phyloP scores from a whole-genome alignment of 2,113 vertebrate genomes.

The Malurus elegans region DNA sequence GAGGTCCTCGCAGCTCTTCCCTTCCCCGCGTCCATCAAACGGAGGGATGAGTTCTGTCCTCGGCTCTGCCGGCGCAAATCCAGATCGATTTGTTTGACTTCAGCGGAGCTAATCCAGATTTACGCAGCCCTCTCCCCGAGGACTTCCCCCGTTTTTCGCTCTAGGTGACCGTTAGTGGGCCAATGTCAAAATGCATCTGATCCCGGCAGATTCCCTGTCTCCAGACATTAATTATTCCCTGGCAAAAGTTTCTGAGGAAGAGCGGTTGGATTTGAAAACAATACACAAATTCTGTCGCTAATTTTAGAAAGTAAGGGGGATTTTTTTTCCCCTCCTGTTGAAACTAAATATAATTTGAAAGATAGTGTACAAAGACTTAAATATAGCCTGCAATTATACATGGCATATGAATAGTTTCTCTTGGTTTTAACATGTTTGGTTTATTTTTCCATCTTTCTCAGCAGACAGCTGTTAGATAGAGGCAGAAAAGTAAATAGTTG shows the following conservation, averaged over 20 bases:
- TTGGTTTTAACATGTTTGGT: conserved; percentile 10
- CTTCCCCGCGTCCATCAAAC: not conserved
- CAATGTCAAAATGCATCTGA: conserved; percentile 36
- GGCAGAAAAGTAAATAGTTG: conserved; percentile 50
- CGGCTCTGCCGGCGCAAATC: not conserved
- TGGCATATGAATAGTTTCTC: conserved; percentile 19
- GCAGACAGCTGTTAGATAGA: conserved; percentile 59
- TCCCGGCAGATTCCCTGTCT: conserved; percentile 27
- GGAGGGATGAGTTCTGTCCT: not conserved
- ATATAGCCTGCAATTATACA: conserved; percentile 28
- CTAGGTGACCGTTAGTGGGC: not conserved
- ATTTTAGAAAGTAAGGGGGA: conserved; percentile 44
- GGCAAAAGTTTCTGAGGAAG: conserved; percentile 39
- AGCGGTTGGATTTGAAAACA: conserved; percentile 26
- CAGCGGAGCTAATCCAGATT: conserved; percentile 23
- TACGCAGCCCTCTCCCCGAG: conserved; percentile 1
- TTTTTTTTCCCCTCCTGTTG: not conserved
- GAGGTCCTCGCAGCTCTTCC: not conserved
- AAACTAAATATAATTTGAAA: conserved; percentile 59
- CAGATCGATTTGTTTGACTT: conserved; percentile 12
- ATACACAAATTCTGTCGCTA: conserved; percentile 22
- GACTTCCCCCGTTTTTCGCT: not conserved
- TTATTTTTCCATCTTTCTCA: conserved; percentile 40
- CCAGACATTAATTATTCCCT: conserved; percentile 16
- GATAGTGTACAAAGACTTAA: conserved; percentile 35